These are phyloP conservation scores for Acanthochromis polyacanthus DNA, from an alignment of 2,113 vertebrate genomes.

Conservation along the genomic window DNA sequence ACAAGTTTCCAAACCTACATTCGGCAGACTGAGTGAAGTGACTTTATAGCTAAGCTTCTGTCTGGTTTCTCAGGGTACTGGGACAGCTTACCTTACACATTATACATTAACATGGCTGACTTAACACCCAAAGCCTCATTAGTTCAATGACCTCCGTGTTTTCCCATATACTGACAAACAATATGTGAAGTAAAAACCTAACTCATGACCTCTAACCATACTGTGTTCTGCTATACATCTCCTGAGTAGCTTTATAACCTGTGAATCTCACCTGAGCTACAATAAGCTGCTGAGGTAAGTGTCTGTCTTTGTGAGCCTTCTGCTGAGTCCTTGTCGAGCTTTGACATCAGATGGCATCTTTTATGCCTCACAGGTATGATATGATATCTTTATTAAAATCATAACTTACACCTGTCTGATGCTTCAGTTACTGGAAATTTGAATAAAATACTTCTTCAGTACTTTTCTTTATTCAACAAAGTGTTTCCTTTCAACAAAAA, in stretches of 20 bases:
- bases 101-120: slow-evolving; percentile 51
- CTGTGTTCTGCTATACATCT: slow-evolving; percentile 11
- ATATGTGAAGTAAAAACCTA: slow-evolving; percentile 44
- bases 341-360: not conserved
- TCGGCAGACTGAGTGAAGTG: not conserved
- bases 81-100: slow-evolving; percentile 12
- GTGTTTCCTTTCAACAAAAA: not conserved
- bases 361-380: not conserved
- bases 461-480: not conserved
- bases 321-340: not conserved
- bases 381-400: not conserved
- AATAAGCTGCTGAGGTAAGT: not conserved
- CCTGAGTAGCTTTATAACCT: not conserved
- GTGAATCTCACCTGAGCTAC: slow-evolving; percentile 6
- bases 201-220: slow-evolving; percentile 23
- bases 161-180: slow-evolving; percentile 20
- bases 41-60: not conserved
- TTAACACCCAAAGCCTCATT: slow-evolving; percentile 23
- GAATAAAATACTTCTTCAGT: not conserved
- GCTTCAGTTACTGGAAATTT: not conserved
- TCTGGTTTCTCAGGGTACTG: not conserved
- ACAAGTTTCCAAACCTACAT: not conserved
- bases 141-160: slow-evolving; percentile 40
- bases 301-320: not conserved
- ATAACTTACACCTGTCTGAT: not conserved